Base-by-base conservation (phyloP, 30 jellyfish, hydroid and myxozoan species). In the Chrysaora quinquecirrha region DNA sequence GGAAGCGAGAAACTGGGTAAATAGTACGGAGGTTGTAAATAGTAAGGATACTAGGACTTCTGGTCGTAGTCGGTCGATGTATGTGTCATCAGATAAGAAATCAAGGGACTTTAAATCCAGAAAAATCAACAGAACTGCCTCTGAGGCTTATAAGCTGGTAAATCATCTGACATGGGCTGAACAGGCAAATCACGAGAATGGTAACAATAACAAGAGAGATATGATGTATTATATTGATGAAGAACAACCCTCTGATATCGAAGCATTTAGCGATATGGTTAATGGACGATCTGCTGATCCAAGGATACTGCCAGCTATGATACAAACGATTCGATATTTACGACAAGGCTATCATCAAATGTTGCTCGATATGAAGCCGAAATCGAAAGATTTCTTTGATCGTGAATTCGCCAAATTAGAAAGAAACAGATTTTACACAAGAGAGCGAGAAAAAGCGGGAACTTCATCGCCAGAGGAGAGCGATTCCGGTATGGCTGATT, bases 271-370 rank as follows among this genome's bases (percentile, higher is more conserved):
- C 75, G 38, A 30, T 1, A 82, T 82, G 92, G 85, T 82, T 31
- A 82, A 82, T 46, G 84, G 80, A 10, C 49, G 18, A 11, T 27
- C 73, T 1, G 72, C 71, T 23, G 92, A 82, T 43, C 85, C 85
- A 30, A 69, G 92, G 33, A 82, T 82, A 34, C 32, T 82, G 10
- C 92, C 92, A 1, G 85, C 92, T 16, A 48, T 82, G 9, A 79
- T 82, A 20, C 79, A 82, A 61, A 82, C 92, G 22, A 31, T 82
- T 0, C 30, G 47, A 70, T 69, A 82, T 64, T 85, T 82, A 16
- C 38, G 92, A 34, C 56, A 35, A 11, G 31, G 64, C 22, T 82
- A 82, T 46, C 85, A 60, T 28, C 71, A 38, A 22, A 71, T 71
- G 69, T 72, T 82, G 80, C 67, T 82, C 31, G 34, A 30, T 48